A percentile compares a stretch with the other conserved stretches of the same genome.
phyloP scores from a whole-genome alignment of 2,113 vertebrate species.

The Trochalopteron elliotii region DNA sequence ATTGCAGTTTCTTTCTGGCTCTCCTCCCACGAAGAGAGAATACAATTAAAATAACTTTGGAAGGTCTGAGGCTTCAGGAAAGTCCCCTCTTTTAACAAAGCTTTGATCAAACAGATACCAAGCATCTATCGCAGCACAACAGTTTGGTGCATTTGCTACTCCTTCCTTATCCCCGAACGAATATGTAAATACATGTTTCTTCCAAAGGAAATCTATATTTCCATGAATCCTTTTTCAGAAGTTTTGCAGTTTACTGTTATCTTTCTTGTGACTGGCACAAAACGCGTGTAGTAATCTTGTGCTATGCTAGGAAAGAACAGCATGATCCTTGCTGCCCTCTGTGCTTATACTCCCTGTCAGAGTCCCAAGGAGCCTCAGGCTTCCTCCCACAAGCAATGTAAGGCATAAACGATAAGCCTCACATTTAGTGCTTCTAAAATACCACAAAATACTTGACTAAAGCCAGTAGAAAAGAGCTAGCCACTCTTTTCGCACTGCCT shows the following conservation, averaged over 20 bases:
- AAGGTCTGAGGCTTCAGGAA: neutral
- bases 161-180: neutral
- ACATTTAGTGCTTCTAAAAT: neutral
- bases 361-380: neutral
- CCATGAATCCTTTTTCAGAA: neutral
- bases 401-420: neutral
- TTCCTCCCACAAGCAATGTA: neutral
- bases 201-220: neutral
- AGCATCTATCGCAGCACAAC: neutral
- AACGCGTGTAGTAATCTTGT: accelerated
- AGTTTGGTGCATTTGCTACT: neutral
- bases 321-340: neutral
- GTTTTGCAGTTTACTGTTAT: neutral
- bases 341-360: neutral
- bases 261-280: neutral
- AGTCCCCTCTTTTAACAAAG: neutral
- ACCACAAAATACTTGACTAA: neutral
- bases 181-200: neutral
- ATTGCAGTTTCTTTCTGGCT: neutral
- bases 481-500: neutral
- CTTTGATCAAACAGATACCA: neutral
- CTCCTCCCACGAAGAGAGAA: neutral
- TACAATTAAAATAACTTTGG: neutral
- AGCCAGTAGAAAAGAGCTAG: neutral
- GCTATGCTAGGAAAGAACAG: neutral